Conservation (phyloP, 2,113 vertebrate genomes). For the Monopterus albus region DNA sequence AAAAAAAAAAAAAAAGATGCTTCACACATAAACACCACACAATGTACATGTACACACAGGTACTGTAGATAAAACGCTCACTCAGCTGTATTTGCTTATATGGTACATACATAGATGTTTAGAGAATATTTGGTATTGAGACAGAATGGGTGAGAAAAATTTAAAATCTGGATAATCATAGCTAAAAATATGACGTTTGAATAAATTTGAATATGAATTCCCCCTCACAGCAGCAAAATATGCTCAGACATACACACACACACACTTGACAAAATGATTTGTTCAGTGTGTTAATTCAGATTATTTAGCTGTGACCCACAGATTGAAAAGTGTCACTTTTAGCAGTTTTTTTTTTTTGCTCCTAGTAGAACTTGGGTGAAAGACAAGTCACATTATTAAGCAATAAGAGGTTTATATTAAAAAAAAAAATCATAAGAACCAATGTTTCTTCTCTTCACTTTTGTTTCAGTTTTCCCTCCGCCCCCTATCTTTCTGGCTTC, state of each 20-base stretch:
- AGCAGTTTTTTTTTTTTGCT: neutral
- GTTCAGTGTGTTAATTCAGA: neutral
- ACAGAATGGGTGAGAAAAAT: neutral
- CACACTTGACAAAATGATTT: neutral
- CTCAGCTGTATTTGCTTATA: neutral
- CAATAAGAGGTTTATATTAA: slow-evolving; percentile 20
- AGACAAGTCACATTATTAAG: slow-evolving; percentile 16
- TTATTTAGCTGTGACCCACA: neutral
- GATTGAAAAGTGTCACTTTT: neutral
- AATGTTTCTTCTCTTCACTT: neutral
- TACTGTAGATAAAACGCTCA: neutral
- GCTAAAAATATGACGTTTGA: neutral
- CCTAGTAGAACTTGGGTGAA: neutral
- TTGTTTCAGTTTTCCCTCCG: neutral
- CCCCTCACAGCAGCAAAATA: neutral
- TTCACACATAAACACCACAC: slow-evolving; percentile 1
- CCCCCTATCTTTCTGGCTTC: neutral
- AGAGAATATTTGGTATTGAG: neutral
- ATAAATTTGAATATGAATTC: neutral
- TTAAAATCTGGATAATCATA: neutral
- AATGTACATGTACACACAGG: neutral
- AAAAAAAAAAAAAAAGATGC: slow-evolving; percentile 11
- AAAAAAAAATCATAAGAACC: slow-evolving; percentile 21
- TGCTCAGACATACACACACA: neutral
- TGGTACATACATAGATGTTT: neutral